Evolutionary conservation across 2,888 invertebrate species (phyloP).

Genomic region (Pterostichus madidus): DNA sequence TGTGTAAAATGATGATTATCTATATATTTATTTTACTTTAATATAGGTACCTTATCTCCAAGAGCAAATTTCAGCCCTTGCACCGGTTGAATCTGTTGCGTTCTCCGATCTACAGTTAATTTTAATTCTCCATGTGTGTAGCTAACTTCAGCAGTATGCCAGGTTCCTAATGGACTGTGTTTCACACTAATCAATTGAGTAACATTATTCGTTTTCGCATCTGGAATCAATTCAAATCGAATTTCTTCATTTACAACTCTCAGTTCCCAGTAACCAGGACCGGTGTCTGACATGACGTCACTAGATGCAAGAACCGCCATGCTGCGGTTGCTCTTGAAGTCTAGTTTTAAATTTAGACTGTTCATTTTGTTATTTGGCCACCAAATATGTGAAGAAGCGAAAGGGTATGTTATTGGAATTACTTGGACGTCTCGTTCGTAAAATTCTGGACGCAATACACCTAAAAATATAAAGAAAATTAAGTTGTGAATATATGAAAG

Average conservation of each 20-base stretch:
- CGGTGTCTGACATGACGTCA: constrained; percentile 85
- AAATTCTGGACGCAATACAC: constrained; percentile 90
- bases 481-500: too few relatives aligned
- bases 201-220: constrained; percentile 87
- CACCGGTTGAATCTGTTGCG: constrained; percentile 77
- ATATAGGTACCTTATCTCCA: constrained; percentile 75
- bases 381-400: constrained; percentile 93
- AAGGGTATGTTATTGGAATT: constrained; percentile 94
- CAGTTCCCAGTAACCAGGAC: constrained; percentile 93
- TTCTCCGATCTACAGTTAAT: constrained; percentile 87
- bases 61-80: constrained; percentile 74
- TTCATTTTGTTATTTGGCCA: constrained; percentile 89
- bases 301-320: constrained; percentile 92
- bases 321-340: constrained; percentile 91
- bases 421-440: constrained; percentile 91
- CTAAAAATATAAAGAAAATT: constrained; percentile 71
- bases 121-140: constrained; percentile 87
- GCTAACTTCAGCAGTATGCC: constrained; percentile 90
- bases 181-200: constrained; percentile 90
- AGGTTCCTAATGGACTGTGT: constrained; percentile 87
- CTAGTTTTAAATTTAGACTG: constrained; percentile 88
- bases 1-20: too few relatives aligned
- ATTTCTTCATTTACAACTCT: constrained; percentile 91
- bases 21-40: too few relatives aligned
- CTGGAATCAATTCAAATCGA: constrained; percentile 88